Evolutionary conservation across 2,888 invertebrate genomes (phyloP), one percentile per base, ranked within the genome.

Genomic region (Strigamia transsilvanica): DNA sequence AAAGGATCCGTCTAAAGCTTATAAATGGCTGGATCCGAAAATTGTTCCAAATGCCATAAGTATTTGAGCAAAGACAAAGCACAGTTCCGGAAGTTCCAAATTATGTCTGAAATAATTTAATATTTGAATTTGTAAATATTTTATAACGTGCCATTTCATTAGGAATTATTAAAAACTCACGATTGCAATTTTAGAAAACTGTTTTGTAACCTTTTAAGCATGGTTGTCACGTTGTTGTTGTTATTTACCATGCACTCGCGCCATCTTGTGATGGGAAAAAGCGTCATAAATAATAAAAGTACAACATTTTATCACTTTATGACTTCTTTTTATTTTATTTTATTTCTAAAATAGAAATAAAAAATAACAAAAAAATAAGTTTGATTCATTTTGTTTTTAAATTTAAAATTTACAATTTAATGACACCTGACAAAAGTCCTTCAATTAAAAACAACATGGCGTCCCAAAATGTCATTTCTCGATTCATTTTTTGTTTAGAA

Each of bases 11-110:
- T 66, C 61, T 83, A 87, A 88, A 84, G 85, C 86, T 4, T 87
- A 87, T 83, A 86, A 84, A n/a, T 86, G 85, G 85, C 82, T 89
- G 82, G 88, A 89, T 85, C 89, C 89, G 13, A 86, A 86, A 13
- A 86, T 86, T 79, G 86, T 89, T 9, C 89, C 89, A 9, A 89
- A 89, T 85, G 87, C 88, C 78, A 89, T 89, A 84, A 88, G 88
- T 83, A 87, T 87, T 56, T 87, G 84, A 84, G n/a, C 27, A 3
- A 27, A 27, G 27, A 27, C 27, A n/a, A 15, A 10, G 18, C 13
- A 15, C 2, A 32, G n/a, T n/a, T n/a, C 4, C 12, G 61, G 41
- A 21, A 21, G 18, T 9, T 18, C 10, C 15, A 7, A 21, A 15
- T 21, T n/a, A 38, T 78, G 13, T 78, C 1, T 78, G 1, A 34